Evolutionary conservation across 2,888 invertebrate genomes (phyloP).

Genomic region (Sturmia bella): DNA sequence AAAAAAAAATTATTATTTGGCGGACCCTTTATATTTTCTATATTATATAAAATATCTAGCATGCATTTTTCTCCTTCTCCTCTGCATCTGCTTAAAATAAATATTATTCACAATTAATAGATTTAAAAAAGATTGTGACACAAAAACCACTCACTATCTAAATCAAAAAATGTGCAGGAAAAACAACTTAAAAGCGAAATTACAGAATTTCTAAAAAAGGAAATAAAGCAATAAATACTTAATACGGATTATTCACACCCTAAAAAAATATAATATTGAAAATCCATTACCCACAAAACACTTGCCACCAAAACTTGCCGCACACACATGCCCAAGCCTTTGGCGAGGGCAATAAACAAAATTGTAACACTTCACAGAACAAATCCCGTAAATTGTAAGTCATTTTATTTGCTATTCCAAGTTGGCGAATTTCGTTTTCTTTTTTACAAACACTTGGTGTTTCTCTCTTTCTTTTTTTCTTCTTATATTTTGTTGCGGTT

Average conservation of each 20-base stretch:
- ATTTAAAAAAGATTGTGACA: conserved; percentile 48
- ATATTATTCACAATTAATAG: conserved; percentile 47
- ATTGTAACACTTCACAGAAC: conserved; percentile 73
- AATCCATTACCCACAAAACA: conserved; percentile 73
- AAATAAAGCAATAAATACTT: conserved; percentile 71
- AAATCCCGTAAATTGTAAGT: conserved; percentile 70
- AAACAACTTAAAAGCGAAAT: conserved; percentile 56
- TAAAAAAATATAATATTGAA: conserved; percentile 71
- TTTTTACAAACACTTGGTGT: conserved; percentile 49
- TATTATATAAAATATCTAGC: too few relatives aligned
- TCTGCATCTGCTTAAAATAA: too few relatives aligned
- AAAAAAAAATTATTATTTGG: too few relatives aligned
- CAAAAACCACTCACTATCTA: conserved; percentile 37
- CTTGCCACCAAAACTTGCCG: conserved; percentile 65
- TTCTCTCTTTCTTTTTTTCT: conserved; percentile 3
- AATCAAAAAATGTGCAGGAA: conserved; percentile 19
- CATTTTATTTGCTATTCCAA: conserved; percentile 42
- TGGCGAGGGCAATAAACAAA: conserved; percentile 72
- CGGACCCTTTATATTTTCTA: too few relatives aligned
- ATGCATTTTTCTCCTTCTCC: too few relatives aligned
- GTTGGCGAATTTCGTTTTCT: conserved; percentile 27
- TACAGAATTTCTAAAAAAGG: conserved; percentile 23
- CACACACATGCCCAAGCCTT: conserved; percentile 51
- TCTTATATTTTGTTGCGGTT: neutral
- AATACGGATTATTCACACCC: conserved; percentile 73